phyloP scores from a whole-genome alignment of 2,797 vertebrate genomes.

The Hyperoplus immaculatus region DNA sequence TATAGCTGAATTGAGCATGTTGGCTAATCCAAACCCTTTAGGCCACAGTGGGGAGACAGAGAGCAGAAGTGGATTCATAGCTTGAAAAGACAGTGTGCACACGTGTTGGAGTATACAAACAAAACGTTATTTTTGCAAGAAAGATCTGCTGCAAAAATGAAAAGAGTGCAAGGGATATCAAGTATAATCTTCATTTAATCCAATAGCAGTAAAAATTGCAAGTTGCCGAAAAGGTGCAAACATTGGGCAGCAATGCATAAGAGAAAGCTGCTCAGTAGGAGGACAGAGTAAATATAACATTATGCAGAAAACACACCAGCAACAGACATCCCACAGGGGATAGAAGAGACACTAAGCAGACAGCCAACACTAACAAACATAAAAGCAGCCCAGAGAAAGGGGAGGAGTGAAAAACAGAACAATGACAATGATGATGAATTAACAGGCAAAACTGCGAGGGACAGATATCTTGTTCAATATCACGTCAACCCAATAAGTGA shows the following conservation, averaged over 20 bases:
- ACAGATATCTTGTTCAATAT: slow-evolving; percentile 18
- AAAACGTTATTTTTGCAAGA: neutral
- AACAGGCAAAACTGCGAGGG: neutral
- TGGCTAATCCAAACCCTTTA: slow-evolving; percentile 55
- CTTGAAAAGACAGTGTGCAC: neutral
- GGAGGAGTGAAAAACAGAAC: neutral
- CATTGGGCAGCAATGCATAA: slow-evolving; percentile 5
- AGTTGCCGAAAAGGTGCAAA: slow-evolving; percentile 39
- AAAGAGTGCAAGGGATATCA: too few species aligned
- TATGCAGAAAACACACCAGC: slow-evolving; percentile 24
- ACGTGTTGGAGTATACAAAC: neutral
- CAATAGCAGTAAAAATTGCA: too few species aligned
- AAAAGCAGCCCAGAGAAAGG: neutral
- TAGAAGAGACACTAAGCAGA: slow-evolving; percentile 30
- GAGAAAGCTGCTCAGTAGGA: slow-evolving; percentile 19
- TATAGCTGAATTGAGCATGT: slow-evolving; percentile 55
- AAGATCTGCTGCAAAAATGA: neutral
- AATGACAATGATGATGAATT: slow-evolving; percentile 26
- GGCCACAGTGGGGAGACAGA: slow-evolving; percentile 48
- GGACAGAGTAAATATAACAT: slow-evolving; percentile 26
- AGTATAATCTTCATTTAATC: too few species aligned
- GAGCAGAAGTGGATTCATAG: slow-evolving; percentile 26
- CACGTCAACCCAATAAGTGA: slow-evolving; percentile 24
- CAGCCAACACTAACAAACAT: slow-evolving; percentile 25
- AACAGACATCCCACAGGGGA: slow-evolving; percentile 11